These are phyloP conservation scores for Lampris megalopsis DNA, from an alignment of 2,113 vertebrate genomes.

Conservation along the genomic window DNA sequence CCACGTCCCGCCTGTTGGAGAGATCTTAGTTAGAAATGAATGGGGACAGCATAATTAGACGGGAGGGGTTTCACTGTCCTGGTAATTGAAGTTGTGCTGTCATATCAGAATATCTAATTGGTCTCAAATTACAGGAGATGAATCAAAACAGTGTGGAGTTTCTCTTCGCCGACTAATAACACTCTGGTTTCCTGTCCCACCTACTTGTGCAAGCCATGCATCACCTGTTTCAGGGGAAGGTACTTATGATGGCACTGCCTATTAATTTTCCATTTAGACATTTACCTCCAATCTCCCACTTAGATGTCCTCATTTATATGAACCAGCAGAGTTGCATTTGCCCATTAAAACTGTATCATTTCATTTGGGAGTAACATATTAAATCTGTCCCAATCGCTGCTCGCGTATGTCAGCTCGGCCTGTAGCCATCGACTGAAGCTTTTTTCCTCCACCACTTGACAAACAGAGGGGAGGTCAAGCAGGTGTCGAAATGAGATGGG, in stretches of 20 bases:
- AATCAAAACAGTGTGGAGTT: constrained; percentile 43
- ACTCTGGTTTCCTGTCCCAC: constrained; percentile 39
- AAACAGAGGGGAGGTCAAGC: constrained; percentile 34
- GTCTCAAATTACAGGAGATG: constrained; percentile 63
- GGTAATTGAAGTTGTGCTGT: constrained; percentile 69
- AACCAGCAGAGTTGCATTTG: constrained; percentile 15
- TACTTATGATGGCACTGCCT: background rate
- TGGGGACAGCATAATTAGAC: constrained; percentile 72
- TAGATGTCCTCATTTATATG: background rate
- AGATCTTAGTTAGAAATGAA: constrained; percentile 64
- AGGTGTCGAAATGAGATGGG: constrained; percentile 43
- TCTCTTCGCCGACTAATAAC: constrained; percentile 62
- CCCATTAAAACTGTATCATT: constrained; percentile 13
- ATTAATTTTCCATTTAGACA: constrained; percentile 18
- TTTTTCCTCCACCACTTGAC: constrained; percentile 32
- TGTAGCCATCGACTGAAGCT: constrained; percentile 26
- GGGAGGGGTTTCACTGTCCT: constrained; percentile 59
- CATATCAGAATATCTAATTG: constrained; percentile 72
- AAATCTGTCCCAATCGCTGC: constrained; percentile 10
- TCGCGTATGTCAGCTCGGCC: background rate
- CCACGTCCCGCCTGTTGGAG: constrained; percentile 34
- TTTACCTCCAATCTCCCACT: constrained; percentile 10
- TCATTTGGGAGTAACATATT: background rate
- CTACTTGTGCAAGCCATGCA: constrained; percentile 9
- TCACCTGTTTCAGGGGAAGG: constrained; percentile 14